Percentiles rank a stretch among this genome's conserved stretches.
These are phyloP conservation scores for Onchidella celtica DNA, from an alignment of 2,888 invertebrate genomes.

Conservation along the genomic window DNA sequence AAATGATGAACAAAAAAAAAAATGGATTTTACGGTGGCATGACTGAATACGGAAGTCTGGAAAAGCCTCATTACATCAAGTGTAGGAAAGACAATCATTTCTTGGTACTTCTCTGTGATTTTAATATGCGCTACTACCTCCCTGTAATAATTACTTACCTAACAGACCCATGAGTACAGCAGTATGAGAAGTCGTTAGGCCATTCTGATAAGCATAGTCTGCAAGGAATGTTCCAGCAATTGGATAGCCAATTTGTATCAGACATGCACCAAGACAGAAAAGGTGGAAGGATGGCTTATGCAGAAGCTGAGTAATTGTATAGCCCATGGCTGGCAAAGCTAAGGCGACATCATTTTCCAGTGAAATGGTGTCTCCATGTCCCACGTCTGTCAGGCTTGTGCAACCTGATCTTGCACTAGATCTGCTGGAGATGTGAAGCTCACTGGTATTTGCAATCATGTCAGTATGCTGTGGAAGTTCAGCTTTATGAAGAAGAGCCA, in stretches of 20 bases:
- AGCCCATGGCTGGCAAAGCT: background rate
- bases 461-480: background rate
- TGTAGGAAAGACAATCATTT: no score
- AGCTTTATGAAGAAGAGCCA: background rate
- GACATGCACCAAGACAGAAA: slow-evolving; percentile 46
- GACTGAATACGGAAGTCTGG: no score
- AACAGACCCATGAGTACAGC: slow-evolving; percentile 44
- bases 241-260: slow-evolving; percentile 48
- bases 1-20: no score
- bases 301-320: slow-evolving; percentile 23
- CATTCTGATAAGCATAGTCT: slow-evolving; percentile 41
- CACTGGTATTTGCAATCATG: background rate
- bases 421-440: background rate
- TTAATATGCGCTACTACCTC: no score
- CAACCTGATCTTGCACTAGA: background rate
- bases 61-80: no score
- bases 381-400: background rate
- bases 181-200: slow-evolving; percentile 27
- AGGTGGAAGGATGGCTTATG: slow-evolving; percentile 40
- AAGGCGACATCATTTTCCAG: background rate
- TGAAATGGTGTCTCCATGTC: background rate
- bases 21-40: no score
- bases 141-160: slow-evolving; percentile 37
- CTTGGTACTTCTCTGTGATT: no score
- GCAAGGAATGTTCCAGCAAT: slow-evolving; percentile 40